Evolutionary conservation across 2,113 vertebrate species (phyloP), one percentile per base, ranked within the genome.

Genomic region (Thermophis baileyi): DNA sequence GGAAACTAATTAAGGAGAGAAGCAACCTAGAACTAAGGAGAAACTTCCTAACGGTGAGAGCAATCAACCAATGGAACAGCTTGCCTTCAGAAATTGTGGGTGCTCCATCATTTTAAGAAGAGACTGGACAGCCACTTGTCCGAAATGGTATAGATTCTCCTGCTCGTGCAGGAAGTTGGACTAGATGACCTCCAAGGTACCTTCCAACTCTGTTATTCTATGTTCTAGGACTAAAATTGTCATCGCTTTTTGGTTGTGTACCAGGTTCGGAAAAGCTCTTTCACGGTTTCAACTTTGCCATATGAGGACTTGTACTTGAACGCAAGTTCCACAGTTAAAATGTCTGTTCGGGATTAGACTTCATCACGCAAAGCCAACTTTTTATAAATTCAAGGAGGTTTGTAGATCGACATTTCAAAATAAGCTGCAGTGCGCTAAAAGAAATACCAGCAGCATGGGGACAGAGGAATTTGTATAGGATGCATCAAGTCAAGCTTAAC

Each of bases 41-140:
- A 12, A 63, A 63, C 1, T 63, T 30, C 27, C 27, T 30, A 4
- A 63, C 57, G 3, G 10, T 30, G 0, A 60, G 57, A 12, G 3
- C 57, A 60, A 60, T 60, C 10, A 11, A 60, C 9, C 60, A 1
- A 4, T 63, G 60, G 60, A 63, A 63, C 60, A 12, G 27, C 27
- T 30, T 12, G 60, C 27, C 60, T 12, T 4, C 60, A 63, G 27
- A 30, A 63, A 1, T 0, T 0, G 27, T 30, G 60, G 0, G 0
- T 30, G 60, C 10, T 63, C 11, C 10, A 30, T 12, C 60, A 30
- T 12, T 63, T 63, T 1, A 30, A 63, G 10, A 63, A 63, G 27
- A 30, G 3, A 30, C 9, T 63, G 27, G 57, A 30, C 10, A 63
- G 1, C 57, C 57, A 63, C 3, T 60, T 30, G 27, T 63, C 57